Evolutionary conservation across 92 coral and sea anemone species (phyloP), one percentile per base, ranked within the genome.

Genomic region (Porites divaricata): DNA sequence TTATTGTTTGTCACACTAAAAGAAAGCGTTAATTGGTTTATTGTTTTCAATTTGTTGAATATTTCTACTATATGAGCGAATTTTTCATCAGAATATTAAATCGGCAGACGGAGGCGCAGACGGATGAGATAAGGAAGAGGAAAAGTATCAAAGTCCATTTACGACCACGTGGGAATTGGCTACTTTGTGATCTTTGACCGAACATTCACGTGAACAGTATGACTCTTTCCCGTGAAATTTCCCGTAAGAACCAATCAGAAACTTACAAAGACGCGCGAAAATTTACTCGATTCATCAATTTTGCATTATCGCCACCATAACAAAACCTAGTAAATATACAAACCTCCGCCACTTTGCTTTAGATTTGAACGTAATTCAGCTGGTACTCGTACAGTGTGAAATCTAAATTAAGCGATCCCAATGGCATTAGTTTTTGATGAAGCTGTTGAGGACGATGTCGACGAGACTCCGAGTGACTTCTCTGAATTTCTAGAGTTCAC

Each of bases 401-500:
- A 21, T 49, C 21, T 19, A 10, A n/a, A 20, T 48, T 17, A 22
- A n/a, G 6, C 57, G 1, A 61, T 28, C 86, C 41, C 15, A 73
- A 89, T 90, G 93, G 67, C 79, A 69, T 23, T 63, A 65, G 15
- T 21, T 0, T 14, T 63, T 15, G 58, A 75, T 56, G 74, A 25
- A 45, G 45, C 23, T 45, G 67, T 53, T 21, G 79, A 61, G 53
- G 81, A 64, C 53, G 86, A 76, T 70, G 65, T n/a, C 63, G 65
- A 57, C 56, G 81, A 87, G 78, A 81, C 90, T 1, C 92, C 93
- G 45, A 66, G 67, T 23, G 95, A 93, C 65, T 91, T 77, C 54
- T 79, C 89, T 0, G 86, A 88, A 14, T 93, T 91, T 81, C 76
- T 93, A 24, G 90, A 91, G 74, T 93, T 91, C 62, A 79, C 90